These are phyloP conservation scores for Muscicapa striata DNA, from an alignment of 2,797 vertebrate genomes.

Conservation along the genomic window DNA sequence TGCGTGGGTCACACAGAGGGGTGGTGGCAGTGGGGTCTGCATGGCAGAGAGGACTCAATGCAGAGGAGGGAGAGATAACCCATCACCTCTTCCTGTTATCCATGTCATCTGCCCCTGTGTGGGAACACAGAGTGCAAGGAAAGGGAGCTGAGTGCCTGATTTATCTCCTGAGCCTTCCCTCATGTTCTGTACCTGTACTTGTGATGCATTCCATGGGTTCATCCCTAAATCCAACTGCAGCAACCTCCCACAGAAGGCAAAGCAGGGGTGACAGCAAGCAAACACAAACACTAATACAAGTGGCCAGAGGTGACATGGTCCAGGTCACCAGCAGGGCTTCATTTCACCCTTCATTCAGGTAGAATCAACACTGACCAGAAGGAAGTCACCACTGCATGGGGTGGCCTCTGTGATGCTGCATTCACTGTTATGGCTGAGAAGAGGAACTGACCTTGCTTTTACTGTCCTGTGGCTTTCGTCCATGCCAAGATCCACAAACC, in stretches of 20 bases:
- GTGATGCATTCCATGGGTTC: not conserved
- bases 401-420: not conserved
- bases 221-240: not conserved
- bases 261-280: fast-evolving
- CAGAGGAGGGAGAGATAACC: not conserved
- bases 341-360: not conserved
- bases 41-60: fast-evolving
- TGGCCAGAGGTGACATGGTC: not conserved
- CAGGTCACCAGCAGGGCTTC: not conserved
- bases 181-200: not conserved
- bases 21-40: not conserved
- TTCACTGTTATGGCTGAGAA: fast-evolving
- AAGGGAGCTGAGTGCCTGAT: not conserved
- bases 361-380: not conserved
- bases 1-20: not conserved
- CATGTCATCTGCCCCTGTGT: not conserved
- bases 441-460: not conserved
- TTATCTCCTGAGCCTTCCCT: not conserved
- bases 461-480: not conserved
- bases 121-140: not conserved
- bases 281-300: not conserved
- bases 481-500: not conserved
- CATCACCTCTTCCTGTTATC: not conserved
- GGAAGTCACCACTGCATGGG: fast-evolving
- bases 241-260: fast-evolving